Evolutionary conservation across 2,113 vertebrate genomes (phyloP).

Genomic region (Pelecanus crispus): DNA sequence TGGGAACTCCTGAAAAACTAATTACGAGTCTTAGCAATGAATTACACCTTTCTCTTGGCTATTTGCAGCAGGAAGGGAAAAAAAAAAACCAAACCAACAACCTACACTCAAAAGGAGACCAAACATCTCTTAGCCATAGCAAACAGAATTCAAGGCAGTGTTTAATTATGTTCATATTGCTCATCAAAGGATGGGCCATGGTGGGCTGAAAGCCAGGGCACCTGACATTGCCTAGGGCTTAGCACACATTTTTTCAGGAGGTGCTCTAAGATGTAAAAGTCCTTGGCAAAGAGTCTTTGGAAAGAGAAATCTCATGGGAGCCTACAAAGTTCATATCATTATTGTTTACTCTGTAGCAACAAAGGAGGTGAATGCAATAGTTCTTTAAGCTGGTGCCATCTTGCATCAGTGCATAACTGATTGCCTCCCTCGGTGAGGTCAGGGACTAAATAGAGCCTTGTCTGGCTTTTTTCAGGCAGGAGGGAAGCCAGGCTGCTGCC

Average conservation of each 20-base stretch:
- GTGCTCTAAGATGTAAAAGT: not conserved
- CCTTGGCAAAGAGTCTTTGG: not conserved
- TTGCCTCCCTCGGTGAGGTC: not conserved
- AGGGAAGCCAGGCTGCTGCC: not conserved
- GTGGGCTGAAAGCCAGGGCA: not conserved
- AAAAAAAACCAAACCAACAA: not conserved
- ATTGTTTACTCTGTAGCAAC: not conserved
- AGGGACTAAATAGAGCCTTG: not conserved
- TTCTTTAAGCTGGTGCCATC: not conserved
- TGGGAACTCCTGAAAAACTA: conserved; percentile 57
- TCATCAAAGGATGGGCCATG: not conserved
- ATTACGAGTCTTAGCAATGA: conserved; percentile 12
- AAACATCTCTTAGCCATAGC: not conserved
- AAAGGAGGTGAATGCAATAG: not conserved
- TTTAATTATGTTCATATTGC: not conserved
- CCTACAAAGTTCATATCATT: not conserved
- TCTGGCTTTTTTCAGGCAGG: not conserved
- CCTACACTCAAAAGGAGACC: not conserved
- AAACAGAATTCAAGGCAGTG: not conserved
- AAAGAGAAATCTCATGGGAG: not conserved
- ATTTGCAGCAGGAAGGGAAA: not conserved
- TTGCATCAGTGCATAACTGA: not conserved
- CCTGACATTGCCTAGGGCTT: not conserved
- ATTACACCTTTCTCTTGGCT: conserved; percentile 55
- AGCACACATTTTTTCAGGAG: not conserved